phyloP scores from a whole-genome alignment of 2,113 vertebrate genomes.

The Otocyon megalotis region DNA sequence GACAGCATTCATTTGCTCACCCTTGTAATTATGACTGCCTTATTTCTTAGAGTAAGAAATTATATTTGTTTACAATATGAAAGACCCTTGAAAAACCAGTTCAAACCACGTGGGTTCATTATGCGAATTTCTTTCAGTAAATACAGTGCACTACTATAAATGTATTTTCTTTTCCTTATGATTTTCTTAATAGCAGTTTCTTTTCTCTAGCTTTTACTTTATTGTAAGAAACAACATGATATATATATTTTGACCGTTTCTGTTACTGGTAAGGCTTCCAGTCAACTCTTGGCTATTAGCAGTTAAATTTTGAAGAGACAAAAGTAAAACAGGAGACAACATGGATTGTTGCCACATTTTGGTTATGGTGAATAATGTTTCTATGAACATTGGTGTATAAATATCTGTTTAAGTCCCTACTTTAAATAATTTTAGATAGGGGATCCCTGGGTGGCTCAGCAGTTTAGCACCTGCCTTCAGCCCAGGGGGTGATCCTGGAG shows the following conservation, averaged over 20 bases:
- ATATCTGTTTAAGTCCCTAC: neutral
- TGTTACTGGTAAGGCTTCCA: neutral
- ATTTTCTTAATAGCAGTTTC: neutral
- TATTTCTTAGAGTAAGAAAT: constrained; percentile 3
- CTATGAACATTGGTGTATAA: neutral
- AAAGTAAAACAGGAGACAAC: neutral
- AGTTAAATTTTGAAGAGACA: neutral
- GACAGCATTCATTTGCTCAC: neutral
- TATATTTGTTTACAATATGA: neutral
- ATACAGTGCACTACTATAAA: neutral
- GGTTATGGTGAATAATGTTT: neutral
- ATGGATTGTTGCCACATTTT: neutral
- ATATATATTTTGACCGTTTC: neutral
- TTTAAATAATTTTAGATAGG: neutral
- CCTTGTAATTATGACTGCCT: neutral
- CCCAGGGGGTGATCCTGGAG: too few relatives aligned
- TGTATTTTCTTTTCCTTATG: neutral
- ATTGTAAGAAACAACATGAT: neutral
- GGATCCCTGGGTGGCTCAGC: too few relatives aligned
- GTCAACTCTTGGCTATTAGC: neutral
- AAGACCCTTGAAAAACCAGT: neutral
- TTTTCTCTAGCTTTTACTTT: neutral
- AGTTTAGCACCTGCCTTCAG: too few relatives aligned
- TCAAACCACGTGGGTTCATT: neutral
- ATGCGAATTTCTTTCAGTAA: neutral